phyloP scores from a whole-genome alignment of 2,113 vertebrate genomes.

The Apodemus speciosus region DNA sequence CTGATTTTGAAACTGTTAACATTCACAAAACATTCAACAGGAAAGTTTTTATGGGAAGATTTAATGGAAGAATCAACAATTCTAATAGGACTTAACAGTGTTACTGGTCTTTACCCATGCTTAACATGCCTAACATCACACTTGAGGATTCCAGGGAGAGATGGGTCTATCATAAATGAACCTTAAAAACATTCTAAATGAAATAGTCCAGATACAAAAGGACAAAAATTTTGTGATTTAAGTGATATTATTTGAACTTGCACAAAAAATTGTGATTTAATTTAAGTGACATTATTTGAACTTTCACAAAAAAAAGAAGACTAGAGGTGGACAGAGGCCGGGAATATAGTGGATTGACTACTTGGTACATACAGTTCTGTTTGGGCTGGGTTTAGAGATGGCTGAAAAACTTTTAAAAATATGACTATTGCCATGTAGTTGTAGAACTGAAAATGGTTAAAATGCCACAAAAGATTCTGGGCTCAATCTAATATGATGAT shows the following conservation, averaged over 20 bases:
- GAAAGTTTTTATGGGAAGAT: background rate
- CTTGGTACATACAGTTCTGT: background rate
- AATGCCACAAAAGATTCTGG: conserved; percentile 9
- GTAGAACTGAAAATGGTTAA: background rate
- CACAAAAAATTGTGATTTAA: background rate
- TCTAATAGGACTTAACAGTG: background rate
- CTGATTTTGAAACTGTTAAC: background rate
- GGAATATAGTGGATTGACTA: background rate
- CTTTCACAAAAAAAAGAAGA: background rate
- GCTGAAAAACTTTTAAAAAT: background rate
- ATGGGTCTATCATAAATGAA: background rate
- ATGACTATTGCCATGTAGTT: background rate
- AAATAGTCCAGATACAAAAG: conserved; percentile 12
- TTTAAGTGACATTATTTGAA: background rate
- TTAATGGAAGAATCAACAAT: background rate
- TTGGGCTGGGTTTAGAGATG: background rate
- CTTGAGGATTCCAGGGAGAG: background rate
- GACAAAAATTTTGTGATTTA: background rate
- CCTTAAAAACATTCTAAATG: conserved; percentile 12
- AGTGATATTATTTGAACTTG: background rate
- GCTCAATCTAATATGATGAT: background rate
- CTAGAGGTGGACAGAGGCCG: background rate
- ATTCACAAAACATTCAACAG: background rate
- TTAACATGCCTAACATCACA: background rate
- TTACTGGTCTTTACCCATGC: background rate